These are phyloP conservation scores for Phocoena phocoena DNA, from an alignment of 2,113 vertebrate species.

Conservation along the genomic window DNA sequence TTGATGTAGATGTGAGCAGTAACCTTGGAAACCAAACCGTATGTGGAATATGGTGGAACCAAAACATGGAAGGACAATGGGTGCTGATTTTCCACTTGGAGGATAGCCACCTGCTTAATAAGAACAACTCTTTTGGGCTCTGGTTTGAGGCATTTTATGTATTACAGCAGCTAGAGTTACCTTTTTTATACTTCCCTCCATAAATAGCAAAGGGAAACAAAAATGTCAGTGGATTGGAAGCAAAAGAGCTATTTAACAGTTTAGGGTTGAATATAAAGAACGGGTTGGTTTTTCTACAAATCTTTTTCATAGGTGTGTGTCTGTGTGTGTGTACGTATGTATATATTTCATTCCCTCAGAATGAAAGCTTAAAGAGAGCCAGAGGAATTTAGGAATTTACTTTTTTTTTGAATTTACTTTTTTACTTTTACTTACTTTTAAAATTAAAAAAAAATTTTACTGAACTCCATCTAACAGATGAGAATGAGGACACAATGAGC, in stretches of 20 bases:
- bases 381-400: neutral
- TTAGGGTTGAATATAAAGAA: neutral
- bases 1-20: neutral
- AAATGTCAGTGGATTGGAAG: neutral
- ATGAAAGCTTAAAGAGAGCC: neutral
- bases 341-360: neutral
- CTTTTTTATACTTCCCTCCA: neutral
- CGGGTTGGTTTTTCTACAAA: neutral
- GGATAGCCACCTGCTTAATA: neutral
- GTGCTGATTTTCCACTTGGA: neutral
- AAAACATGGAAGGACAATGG: neutral
- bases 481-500: neutral
- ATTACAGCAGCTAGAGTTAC: neutral
- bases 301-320: neutral
- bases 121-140: neutral
- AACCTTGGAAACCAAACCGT: neutral
- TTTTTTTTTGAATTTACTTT: neutral
- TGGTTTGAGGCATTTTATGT: neutral
- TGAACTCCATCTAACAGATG: neutral
- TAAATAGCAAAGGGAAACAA: neutral
- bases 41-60: neutral
- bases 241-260: neutral
- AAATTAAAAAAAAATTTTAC: neutral
- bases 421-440: neutral
- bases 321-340: no score